A percentile compares a stretch with the other conserved stretches of the same genome.
Conservation (phyloP, 2,797 vertebrate genomes). For the Coregonus suidteri region DNA sequence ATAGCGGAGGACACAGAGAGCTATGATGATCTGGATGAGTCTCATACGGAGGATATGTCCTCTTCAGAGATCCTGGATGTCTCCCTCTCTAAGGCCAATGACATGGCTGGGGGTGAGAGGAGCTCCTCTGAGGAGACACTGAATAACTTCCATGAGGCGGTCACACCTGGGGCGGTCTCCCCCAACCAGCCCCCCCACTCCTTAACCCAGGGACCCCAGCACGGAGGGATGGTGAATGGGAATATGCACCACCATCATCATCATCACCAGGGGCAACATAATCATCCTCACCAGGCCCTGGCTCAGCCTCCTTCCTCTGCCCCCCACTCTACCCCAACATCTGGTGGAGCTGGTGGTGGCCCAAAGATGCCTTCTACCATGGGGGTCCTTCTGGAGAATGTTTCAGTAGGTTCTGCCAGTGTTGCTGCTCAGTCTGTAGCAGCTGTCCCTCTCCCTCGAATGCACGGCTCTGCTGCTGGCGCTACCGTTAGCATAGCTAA, state of each 20-base stretch:
- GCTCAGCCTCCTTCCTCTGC: slow-evolving; percentile 75
- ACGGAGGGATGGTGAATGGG: slow-evolving; percentile 86
- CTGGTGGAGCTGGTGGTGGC: slow-evolving; percentile 71
- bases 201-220: slow-evolving; percentile 66
- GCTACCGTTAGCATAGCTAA: slow-evolving; percentile 80
- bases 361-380: slow-evolving; percentile 77
- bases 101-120: slow-evolving; percentile 88
- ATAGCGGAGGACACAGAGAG: slow-evolving; percentile 98
- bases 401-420: slow-evolving; percentile 59
- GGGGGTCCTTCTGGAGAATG: slow-evolving; percentile 70
- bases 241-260: slow-evolving; percentile 84
- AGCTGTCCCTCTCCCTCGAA: slow-evolving; percentile 71
- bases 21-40: slow-evolving; percentile 97
- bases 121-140: slow-evolving; percentile 98
- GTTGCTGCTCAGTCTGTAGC: slow-evolving; percentile 66
- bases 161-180: slow-evolving; percentile 92
- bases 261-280: background rate
- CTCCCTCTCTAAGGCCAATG: slow-evolving; percentile 90
- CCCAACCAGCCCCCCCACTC: slow-evolving; percentile 91
- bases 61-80: slow-evolving; percentile 96
- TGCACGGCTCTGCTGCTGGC: slow-evolving; percentile 77
- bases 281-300: slow-evolving; percentile 59
- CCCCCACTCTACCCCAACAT: slow-evolving; percentile 71
- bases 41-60: slow-evolving; percentile 95
- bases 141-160: slow-evolving; percentile 96